Evolutionary conservation across 2,113 vertebrate genomes (phyloP).

Genomic region (Miniopterus natalensis): DNA sequence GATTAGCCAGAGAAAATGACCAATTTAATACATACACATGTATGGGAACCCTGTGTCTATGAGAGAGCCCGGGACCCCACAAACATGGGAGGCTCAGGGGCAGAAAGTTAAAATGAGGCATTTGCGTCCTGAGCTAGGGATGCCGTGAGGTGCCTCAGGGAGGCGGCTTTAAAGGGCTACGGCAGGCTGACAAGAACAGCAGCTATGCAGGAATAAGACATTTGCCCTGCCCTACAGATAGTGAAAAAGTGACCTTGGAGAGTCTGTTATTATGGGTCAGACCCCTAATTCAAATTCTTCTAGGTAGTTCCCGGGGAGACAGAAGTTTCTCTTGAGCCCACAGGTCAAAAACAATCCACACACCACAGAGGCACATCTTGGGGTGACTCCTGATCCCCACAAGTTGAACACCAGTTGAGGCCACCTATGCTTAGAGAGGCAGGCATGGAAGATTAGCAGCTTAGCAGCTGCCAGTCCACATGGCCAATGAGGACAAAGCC

Average conservation of each 20-base stretch:
- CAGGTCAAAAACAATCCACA: not conserved
- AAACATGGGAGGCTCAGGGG: not conserved
- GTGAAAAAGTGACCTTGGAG: not conserved
- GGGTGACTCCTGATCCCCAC: not conserved
- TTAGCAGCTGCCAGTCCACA: not conserved
- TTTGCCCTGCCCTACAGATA: not conserved
- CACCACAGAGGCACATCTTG: not conserved
- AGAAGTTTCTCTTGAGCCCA: not conserved
- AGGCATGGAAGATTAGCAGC: not conserved
- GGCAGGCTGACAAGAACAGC: not conserved
- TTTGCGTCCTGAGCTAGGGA: too few relatives aligned
- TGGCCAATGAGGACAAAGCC: not conserved
- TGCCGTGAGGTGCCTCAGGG: not conserved
- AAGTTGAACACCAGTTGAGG: not conserved
- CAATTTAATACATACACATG: not conserved
- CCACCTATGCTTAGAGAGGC: not conserved
- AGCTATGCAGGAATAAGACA: not conserved
- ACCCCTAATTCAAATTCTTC: not conserved
- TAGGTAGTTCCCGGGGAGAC: not conserved
- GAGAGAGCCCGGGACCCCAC: not conserved
- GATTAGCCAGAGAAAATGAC: not conserved
- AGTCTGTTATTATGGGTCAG: not conserved
- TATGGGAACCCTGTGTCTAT: too few relatives aligned
- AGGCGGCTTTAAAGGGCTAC: not conserved
- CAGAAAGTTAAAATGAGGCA: not conserved